Percentiles rank a stretch among this genome's conserved stretches.
Evolutionary conservation across 2,797 vertebrate genomes (phyloP).

Genomic region (Danio albolineatus): DNA sequence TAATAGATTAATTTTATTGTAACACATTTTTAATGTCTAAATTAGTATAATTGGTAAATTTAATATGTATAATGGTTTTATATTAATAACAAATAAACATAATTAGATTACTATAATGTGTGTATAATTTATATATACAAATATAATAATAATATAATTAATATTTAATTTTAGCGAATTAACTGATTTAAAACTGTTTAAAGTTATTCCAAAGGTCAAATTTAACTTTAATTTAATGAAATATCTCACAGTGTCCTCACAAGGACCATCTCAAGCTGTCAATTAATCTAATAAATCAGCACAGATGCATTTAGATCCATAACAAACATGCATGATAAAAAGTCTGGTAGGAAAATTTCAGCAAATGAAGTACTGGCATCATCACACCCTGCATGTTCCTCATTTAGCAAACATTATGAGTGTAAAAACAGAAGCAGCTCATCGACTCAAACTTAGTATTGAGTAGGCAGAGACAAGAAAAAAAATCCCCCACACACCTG

Average conservation of each 20-base stretch:
- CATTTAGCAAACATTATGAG: background rate
- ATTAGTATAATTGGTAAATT: background rate
- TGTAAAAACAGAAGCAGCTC: constrained; percentile 33
- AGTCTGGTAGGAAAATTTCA: background rate
- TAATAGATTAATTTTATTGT: background rate
- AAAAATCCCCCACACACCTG: constrained; percentile 20
- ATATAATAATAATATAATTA: too few relatives aligned
- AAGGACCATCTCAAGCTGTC: background rate
- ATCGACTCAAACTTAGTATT: constrained; percentile 39
- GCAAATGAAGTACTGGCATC: background rate
- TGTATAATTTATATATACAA: too few relatives aligned
- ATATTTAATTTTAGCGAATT: background rate
- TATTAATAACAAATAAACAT: background rate
- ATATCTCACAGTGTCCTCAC: background rate
- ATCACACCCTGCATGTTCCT: background rate
- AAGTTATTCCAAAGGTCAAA: background rate
- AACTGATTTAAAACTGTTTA: background rate
- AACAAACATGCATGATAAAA: constrained; percentile 13
- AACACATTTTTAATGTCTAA: background rate
- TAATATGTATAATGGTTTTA: background rate
- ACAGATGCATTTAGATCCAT: background rate
- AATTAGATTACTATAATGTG: too few relatives aligned
- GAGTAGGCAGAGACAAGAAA: constrained; percentile 44
- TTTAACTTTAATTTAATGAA: background rate
- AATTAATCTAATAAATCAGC: background rate